A percentile compares a stretch with the other conserved stretches of the same genome.
Evolutionary conservation across 2,797 vertebrate species (phyloP).

Genomic region (Chelmon rostratus): DNA sequence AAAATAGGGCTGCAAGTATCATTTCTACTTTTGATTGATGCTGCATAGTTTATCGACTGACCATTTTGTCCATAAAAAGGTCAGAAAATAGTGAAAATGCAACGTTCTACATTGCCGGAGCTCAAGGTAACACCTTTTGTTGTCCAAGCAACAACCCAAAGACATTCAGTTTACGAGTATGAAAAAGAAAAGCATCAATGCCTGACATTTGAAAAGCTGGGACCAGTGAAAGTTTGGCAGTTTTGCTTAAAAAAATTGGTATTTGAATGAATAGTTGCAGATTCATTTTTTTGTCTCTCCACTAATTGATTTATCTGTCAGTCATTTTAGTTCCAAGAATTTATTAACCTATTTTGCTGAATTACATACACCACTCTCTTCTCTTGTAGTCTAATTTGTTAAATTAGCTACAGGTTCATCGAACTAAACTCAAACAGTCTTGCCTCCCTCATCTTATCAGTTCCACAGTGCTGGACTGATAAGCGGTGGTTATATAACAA

Average conservation of each 20-base stretch:
- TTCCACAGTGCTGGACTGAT: slow-evolving; percentile 29
- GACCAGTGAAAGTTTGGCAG: neutral
- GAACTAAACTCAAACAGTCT: neutral
- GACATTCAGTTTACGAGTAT: too few relatives aligned
- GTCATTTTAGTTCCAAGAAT: neutral
- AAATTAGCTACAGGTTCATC: neutral
- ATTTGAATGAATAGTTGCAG: neutral
- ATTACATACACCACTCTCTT: neutral
- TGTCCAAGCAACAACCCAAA: neutral
- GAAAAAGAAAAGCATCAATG: neutral
- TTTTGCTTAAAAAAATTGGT: neutral
- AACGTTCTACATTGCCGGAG: neutral
- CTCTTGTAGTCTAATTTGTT: neutral
- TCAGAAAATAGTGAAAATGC: neutral
- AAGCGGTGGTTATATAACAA: slow-evolving; percentile 58
- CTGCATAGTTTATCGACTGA: too few relatives aligned
- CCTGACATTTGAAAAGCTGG: neutral
- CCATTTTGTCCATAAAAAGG: neutral
- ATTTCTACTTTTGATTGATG: too few relatives aligned
- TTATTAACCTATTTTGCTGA: neutral
- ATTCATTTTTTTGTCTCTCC: neutral
- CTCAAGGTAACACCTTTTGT: neutral
- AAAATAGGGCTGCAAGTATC: too few relatives aligned
- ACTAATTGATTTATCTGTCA: neutral
- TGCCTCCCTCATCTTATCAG: slow-evolving; percentile 29